Conservation (phyloP, 2,797 vertebrate genomes). For the Spinus pinus region DNA sequence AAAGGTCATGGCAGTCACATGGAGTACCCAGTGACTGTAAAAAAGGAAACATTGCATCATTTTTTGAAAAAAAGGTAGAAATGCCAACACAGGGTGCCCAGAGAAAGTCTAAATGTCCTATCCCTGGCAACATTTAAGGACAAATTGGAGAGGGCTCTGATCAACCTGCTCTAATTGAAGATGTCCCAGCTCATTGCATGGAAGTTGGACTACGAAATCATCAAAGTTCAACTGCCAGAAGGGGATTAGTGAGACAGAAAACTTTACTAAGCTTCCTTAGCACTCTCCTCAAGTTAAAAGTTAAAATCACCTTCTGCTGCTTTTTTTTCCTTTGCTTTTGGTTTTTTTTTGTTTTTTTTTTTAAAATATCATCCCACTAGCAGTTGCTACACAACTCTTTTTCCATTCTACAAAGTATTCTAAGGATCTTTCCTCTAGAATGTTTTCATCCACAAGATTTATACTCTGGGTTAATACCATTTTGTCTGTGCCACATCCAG, state of each 20-base stretch:
- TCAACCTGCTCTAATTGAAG: background rate
- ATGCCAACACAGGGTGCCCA: background rate
- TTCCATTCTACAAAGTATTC: background rate
- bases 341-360: background rate
- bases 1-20: background rate
- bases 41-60: background rate
- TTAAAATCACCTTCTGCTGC: background rate
- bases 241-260: background rate
- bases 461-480: background rate
- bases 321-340: background rate
- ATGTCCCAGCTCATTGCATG: background rate
- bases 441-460: background rate
- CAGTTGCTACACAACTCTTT: background rate
- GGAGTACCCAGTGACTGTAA: background rate
- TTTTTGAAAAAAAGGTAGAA: background rate
- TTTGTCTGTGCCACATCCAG: background rate
- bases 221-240: background rate
- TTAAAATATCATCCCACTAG: background rate
- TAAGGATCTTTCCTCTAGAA: background rate
- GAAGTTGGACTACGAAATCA: background rate
- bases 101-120: background rate
- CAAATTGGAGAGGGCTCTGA: background rate
- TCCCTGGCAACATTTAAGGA: background rate
- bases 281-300: background rate
- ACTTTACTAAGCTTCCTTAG: background rate